Evolutionary conservation across 2,888 invertebrate species (phyloP).

Genomic region (Drosophila nigricruria): DNA sequence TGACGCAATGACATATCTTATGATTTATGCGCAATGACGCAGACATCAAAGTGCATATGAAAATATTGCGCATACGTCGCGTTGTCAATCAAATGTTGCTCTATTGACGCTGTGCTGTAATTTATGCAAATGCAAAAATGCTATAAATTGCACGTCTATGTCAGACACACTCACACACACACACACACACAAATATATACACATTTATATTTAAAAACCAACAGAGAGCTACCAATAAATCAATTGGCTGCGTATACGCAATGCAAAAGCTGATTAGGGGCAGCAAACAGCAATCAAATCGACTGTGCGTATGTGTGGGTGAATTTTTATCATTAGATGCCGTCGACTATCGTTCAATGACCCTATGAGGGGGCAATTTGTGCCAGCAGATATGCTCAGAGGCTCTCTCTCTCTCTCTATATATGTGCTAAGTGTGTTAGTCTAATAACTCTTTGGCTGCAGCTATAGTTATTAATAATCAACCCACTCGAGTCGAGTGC

Average conservation of each 20-base stretch:
- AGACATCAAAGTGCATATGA: slow-evolving; percentile 10
- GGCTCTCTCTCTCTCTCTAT: neutral
- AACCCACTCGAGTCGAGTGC: slow-evolving; percentile 19
- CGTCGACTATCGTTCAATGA: slow-evolving; percentile 35
- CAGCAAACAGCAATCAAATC: slow-evolving; percentile 23
- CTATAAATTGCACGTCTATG: slow-evolving; percentile 43
- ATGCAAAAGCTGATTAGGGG: slow-evolving; percentile 56
- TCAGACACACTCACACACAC: slow-evolving; percentile 32
- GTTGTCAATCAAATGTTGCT: slow-evolving; percentile 44
- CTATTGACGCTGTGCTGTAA: slow-evolving; percentile 34
- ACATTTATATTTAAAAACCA: slow-evolving; percentile 17
- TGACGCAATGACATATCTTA: slow-evolving; percentile 16
- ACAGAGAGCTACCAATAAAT: slow-evolving; percentile 58
- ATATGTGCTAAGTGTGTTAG: slow-evolving; percentile 51
- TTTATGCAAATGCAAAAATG: slow-evolving; percentile 68
- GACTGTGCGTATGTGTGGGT: neutral
- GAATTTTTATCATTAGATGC: slow-evolving; percentile 51
- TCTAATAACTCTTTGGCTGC: slow-evolving; percentile 66
- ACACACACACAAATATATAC: neutral
- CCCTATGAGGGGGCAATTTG: slow-evolving; percentile 33
- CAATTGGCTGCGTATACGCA: slow-evolving; percentile 63
- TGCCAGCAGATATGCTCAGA: slow-evolving; percentile 17
- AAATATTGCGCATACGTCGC: slow-evolving; percentile 40
- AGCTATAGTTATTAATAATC: slow-evolving; percentile 71
- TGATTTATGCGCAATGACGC: slow-evolving; percentile 18